These are phyloP conservation scores for Globodera ellingtonae DNA, from an alignment of 1,140 invertebrate species.

Conservation along the genomic window DNA sequence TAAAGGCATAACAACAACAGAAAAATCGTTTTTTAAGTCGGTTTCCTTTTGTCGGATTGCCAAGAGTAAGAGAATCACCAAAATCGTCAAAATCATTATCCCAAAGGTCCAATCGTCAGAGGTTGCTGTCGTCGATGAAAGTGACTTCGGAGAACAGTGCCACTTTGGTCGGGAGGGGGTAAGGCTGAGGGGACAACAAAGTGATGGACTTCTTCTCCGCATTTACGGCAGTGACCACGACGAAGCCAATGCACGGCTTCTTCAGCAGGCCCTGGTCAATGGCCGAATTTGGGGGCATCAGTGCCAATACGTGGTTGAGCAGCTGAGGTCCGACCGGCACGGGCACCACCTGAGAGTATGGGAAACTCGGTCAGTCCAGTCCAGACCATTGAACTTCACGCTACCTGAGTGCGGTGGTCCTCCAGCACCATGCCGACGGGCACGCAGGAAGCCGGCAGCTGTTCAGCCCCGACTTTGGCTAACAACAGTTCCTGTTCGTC, in stretches of 20 bases:
- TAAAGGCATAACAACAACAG: too few relatives aligned
- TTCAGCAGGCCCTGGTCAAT: constrained; percentile 38
- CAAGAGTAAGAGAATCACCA: neutral
- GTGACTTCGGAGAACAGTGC: constrained; percentile 38
- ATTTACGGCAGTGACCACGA: constrained; percentile 41
- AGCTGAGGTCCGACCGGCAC: constrained; percentile 24
- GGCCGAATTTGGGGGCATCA: constrained; percentile 42
- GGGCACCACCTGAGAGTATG: constrained; percentile 39
- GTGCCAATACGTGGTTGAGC: constrained; percentile 40
- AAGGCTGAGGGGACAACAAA: constrained; percentile 43
- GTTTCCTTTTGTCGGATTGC: too few relatives aligned
- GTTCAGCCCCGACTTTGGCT: constrained; percentile 44
- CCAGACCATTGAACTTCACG: neutral
- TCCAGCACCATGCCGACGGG: constrained; percentile 49
- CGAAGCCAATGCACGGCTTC: constrained; percentile 38
- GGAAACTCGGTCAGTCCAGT: neutral
- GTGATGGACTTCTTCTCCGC: constrained; percentile 45
- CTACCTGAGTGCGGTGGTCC: constrained; percentile 42
- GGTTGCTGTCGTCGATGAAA: constrained; percentile 38
- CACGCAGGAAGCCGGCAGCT: constrained; percentile 49
- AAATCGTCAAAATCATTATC: constrained; percentile 2
- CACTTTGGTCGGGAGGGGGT: constrained; percentile 38
- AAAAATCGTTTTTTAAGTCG: too few relatives aligned
- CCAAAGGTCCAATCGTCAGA: neutral
- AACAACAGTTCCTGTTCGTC: constrained; percentile 47